A percentile compares a stretch with the other conserved stretches of the same genome.
phyloP scores from a whole-genome alignment of 2,113 vertebrate genomes.

The Nothoprocta pentlandii region DNA sequence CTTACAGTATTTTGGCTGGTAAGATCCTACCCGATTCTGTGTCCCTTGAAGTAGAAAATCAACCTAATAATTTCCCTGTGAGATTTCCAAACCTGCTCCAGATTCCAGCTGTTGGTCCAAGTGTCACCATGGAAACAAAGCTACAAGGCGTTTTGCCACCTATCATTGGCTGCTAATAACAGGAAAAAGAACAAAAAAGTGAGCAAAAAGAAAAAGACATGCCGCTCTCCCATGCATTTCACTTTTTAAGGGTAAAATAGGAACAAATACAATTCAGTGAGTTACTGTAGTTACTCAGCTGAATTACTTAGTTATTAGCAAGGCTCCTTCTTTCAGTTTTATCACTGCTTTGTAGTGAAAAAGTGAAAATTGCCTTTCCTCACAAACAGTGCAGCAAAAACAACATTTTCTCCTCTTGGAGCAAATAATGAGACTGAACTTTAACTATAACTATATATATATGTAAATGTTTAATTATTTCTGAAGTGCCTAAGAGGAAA shows the following conservation, averaged over 20 bases:
- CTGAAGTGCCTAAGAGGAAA: not conserved
- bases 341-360: not conserved
- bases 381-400: not conserved
- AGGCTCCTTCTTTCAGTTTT: not conserved
- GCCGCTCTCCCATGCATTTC: not conserved
- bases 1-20: not conserved
- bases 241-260: not conserved
- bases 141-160: not conserved
- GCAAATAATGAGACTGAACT: not conserved
- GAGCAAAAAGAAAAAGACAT: not conserved
- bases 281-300: not conserved
- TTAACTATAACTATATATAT: not conserved
- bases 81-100: not conserved
- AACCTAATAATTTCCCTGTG: not conserved
- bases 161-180: not conserved
- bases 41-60: not conserved
- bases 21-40: not conserved
- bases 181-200: not conserved
- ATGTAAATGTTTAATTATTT: not conserved
- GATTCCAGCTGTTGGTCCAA: not conserved
- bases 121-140: constrained; percentile 5
- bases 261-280: not conserved
- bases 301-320: not conserved
- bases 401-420: not conserved
- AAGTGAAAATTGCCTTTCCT: not conserved